Evolutionary conservation across 1,140 invertebrate species (phyloP), one percentile per base, ranked within the genome.

Genomic region (Papilio polytes): DNA sequence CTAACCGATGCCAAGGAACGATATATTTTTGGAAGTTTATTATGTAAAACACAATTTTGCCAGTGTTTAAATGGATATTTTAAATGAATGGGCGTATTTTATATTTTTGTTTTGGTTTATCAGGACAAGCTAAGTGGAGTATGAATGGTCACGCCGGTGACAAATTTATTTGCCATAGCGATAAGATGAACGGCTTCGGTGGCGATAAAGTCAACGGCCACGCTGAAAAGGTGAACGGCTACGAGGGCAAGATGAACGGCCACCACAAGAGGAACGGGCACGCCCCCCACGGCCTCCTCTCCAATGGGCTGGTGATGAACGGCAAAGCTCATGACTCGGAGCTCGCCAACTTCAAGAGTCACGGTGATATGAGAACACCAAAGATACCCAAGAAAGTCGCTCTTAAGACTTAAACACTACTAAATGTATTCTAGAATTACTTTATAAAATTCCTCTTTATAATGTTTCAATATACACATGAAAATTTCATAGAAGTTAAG

Each of bases 381-480:
- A 94, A 94, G 91, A 94, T 93, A 83, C 87, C 86, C 83, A 94
- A 94, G 88, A 89, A 87, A 81, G 92, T 94, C 80, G 92, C 93
- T 80, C 84, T 94, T 85, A 94, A 94, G 85, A 93, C 90, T 73
- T 89, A 88, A 87, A 80, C 74, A 41, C 80, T 85, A 83, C 85
- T 84, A 70, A 70, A 70, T 87, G 74, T 85, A 83, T 82, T 79
- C 86, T 88, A 88, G 80, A 86, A 81, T 82, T 86, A 86, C 85
- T 88, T 90, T 88, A 88, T 91, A 82, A 85, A 88, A 91, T 90
- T 91, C 89, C 89, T 91, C 89, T 91, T 90, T 91, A 80, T 87
- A 89, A 89, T 84, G 83, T 88, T 91, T 87, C 85, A 86, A 85
- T 91, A 86, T 89, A 92, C 88, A 91, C 81, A 89, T 86, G 83